A percentile compares a stretch with the other conserved stretches of the same genome.
phyloP scores from a whole-genome alignment of 2,797 vertebrate species.

The Platyrinchus mystaceus region DNA sequence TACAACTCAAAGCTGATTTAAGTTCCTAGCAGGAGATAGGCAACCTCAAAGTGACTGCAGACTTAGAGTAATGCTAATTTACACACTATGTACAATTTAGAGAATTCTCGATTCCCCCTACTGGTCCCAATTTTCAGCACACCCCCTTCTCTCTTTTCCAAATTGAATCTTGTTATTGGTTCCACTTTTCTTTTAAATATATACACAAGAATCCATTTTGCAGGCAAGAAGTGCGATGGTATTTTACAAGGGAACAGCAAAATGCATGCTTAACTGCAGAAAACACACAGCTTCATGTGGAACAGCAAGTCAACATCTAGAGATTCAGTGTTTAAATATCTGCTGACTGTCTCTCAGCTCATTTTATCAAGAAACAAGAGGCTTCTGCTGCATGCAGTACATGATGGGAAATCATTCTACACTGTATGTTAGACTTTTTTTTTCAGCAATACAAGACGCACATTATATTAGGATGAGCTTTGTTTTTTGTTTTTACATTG shows the following conservation, averaged over 20 bases:
- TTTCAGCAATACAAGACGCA: slow-evolving; percentile 81
- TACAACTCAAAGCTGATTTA: slow-evolving; percentile 78
- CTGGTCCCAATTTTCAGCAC: slow-evolving; percentile 58
- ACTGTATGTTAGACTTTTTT: slow-evolving; percentile 70
- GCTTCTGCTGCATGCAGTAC: slow-evolving; percentile 85
- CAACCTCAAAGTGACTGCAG: slow-evolving; percentile 76
- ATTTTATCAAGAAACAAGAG: slow-evolving; percentile 82
- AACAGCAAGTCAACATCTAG: slow-evolving; percentile 75
- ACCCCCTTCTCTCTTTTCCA: slow-evolving; percentile 50
- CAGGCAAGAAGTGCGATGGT: slow-evolving; percentile 79
- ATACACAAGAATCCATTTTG: slow-evolving; percentile 74
- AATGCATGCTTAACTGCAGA: slow-evolving; percentile 82
- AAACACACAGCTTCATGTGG: slow-evolving; percentile 76
- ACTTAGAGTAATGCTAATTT: slow-evolving; percentile 78
- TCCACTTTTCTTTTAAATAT: slow-evolving; percentile 73
- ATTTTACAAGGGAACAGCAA: slow-evolving; percentile 78
- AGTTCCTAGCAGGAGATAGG: slow-evolving; percentile 77
- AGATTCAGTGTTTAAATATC: slow-evolving; percentile 75
- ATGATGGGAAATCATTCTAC: slow-evolving; percentile 78
- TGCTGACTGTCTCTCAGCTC: slow-evolving; percentile 85
- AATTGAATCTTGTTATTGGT: slow-evolving; percentile 62
- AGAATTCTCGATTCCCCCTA: slow-evolving; percentile 59
- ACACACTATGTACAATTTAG: slow-evolving; percentile 84
- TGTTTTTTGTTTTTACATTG: slow-evolving; percentile 73
- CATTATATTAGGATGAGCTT: slow-evolving; percentile 76